Evolutionary conservation across 2,113 vertebrate species (phyloP).

Genomic region (Pseudolaguvia tuberculata): DNA sequence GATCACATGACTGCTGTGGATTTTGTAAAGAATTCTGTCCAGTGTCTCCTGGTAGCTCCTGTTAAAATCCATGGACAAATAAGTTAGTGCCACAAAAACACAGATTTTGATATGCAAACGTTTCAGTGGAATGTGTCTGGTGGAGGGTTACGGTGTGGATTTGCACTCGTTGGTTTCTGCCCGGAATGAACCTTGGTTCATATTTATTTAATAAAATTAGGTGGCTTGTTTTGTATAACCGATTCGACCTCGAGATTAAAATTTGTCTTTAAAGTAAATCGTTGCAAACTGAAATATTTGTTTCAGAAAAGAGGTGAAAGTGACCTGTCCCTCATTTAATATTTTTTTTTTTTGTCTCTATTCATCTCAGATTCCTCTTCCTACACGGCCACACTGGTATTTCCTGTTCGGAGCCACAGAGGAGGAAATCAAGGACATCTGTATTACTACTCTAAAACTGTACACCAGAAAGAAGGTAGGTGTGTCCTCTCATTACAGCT

Average conservation of each 20-base stretch:
- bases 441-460: conserved; percentile 85
- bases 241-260: not conserved
- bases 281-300: not conserved
- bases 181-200: not conserved
- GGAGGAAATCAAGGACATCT: conserved; percentile 93
- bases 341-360: too few species aligned
- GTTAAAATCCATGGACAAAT: not conserved
- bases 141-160: not conserved
- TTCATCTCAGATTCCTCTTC: conserved; percentile 79
- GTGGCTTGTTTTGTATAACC: not conserved
- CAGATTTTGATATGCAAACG: conserved; percentile 4
- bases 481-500: not conserved
- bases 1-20: not conserved
- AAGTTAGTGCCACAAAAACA: not conserved
- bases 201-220: conserved; percentile 6
- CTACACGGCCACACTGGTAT: conserved; percentile 91
- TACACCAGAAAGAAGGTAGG: conserved; percentile 92
- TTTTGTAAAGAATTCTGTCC: not conserved
- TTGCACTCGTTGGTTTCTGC: not conserved
- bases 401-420: conserved; percentile 88
- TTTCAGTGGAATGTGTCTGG: not conserved
- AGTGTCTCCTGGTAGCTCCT: not conserved
- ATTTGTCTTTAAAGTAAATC: not conserved
- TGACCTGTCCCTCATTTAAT: not conserved
- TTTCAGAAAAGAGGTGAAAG: not conserved